Percentiles rank a stretch among this genome's conserved stretches.
phyloP scores from a whole-genome alignment of 64 coral and sea anemone genomes.

The Montipora capricornis region DNA sequence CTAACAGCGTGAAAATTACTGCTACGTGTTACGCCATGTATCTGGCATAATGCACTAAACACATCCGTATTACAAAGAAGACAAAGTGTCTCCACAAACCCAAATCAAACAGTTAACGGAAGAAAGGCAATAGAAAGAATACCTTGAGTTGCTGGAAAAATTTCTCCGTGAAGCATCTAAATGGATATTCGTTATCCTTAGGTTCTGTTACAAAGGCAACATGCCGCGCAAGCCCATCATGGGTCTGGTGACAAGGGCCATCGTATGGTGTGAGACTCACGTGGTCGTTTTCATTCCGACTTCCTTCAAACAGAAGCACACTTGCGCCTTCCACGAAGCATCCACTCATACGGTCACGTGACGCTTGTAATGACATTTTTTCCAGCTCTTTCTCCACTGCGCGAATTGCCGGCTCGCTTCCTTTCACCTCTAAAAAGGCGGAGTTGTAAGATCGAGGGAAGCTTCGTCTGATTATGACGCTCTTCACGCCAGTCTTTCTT shows the following conservation, averaged over 20 bases:
- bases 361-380: no score
- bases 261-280: constrained; percentile 55
- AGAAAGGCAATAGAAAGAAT: not conserved
- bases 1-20: no score
- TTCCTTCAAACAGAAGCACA: constrained; percentile 86
- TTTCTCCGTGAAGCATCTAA: constrained; percentile 48
- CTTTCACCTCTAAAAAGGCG: constrained; percentile 76
- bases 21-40: accelerated
- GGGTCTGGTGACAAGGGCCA: constrained; percentile 45
- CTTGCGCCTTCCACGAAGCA: constrained; percentile 93
- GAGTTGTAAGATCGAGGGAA: constrained; percentile 40
- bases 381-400: constrained; percentile 81
- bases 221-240: constrained; percentile 21
- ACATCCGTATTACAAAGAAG: no score
- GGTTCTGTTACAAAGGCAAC: not conserved
- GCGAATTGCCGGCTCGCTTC: constrained; percentile 79
- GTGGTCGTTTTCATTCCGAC: constrained; percentile 27
- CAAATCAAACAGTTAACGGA: not conserved
- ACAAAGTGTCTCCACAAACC: no score
- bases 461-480: constrained; percentile 69
- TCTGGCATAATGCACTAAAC: not conserved
- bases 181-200: not conserved
- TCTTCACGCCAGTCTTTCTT: constrained; percentile 81
- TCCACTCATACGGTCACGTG: constrained; percentile 76
- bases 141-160: constrained; percentile 63